Percentiles rank a stretch among this genome's conserved stretches.
These are phyloP conservation scores for Lithosia quadra DNA, from an alignment of 2,888 invertebrate species.

Conservation along the genomic window DNA sequence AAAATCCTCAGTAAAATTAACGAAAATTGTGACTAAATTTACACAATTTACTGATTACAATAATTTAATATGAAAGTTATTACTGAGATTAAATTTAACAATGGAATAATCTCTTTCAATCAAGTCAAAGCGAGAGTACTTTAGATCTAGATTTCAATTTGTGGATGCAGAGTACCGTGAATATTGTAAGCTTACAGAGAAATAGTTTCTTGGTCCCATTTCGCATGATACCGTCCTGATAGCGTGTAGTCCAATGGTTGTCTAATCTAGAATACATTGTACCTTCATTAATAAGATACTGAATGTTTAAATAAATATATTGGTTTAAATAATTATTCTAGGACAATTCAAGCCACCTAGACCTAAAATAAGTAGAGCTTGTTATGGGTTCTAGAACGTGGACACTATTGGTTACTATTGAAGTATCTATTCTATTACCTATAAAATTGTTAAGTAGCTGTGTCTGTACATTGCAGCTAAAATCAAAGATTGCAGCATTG, in stretches of 20 bases:
- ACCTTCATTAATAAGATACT: constrained; percentile 49
- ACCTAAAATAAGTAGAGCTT: too few relatives aligned
- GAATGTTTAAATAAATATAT: background rate
- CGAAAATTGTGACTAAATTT: background rate
- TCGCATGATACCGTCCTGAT: constrained; percentile 25
- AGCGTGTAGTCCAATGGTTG: constrained; percentile 33
- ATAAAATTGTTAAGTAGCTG: too few relatives aligned
- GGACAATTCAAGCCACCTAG: too few relatives aligned
- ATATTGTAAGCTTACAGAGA: constrained; percentile 1
- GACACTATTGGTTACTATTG: too few relatives aligned
- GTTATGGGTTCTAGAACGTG: too few relatives aligned
- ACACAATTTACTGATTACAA: background rate
- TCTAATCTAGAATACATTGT: constrained; percentile 51
- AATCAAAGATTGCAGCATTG: too few relatives aligned
- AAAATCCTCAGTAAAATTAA: background rate
- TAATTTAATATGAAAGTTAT: background rate
- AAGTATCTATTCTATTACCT: too few relatives aligned
- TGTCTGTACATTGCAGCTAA: too few relatives aligned
- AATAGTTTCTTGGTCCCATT: constrained; percentile 31
- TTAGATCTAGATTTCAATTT: constrained; percentile 12
- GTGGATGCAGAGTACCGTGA: background rate
- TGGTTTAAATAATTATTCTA: too few relatives aligned
- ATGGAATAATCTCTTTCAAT: constrained; percentile 1
- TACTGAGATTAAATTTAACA: background rate
- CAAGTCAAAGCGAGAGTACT: background rate